phyloP scores from a whole-genome alignment of 2,888 invertebrate species.

The Acanthosepion esculentum region DNA sequence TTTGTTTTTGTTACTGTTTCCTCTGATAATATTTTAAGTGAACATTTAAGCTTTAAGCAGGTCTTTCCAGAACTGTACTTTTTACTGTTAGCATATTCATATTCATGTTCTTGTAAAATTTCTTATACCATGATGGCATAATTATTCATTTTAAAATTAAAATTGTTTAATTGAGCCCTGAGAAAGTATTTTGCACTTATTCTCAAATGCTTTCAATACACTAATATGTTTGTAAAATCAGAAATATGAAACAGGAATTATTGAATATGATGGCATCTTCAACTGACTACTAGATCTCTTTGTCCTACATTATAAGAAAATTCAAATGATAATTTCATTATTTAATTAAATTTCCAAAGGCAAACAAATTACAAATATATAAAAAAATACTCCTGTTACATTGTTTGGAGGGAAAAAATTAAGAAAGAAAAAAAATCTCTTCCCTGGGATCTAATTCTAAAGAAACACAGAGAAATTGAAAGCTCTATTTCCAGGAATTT shows the following conservation, averaged over 20 bases:
- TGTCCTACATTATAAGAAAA: not conserved
- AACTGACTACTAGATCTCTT: not conserved
- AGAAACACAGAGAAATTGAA: not conserved
- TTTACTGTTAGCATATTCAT: not conserved
- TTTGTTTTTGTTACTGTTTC: too few species aligned
- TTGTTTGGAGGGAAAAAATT: not conserved
- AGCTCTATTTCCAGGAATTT: not conserved
- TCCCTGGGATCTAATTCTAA: not conserved
- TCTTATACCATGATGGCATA: not conserved
- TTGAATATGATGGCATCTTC: not conserved
- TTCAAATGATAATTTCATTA: not conserved
- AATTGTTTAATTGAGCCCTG: not conserved
- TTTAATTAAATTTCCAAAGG: not conserved
- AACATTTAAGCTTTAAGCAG: not conserved
- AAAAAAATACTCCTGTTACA: not conserved
- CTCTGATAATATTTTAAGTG: too few species aligned
- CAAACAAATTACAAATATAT: not conserved
- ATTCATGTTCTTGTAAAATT: not conserved
- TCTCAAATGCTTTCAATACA: not conserved
- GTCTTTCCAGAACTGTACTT: not conserved
- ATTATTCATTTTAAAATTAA: not conserved
- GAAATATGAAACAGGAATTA: not conserved
- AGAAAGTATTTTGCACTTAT: not conserved
- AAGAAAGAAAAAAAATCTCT: not conserved
- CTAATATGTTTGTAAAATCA: not conserved